Base-by-base conservation (phyloP, 53 echinoderm and acorn worm species). In the Temnopleurus reevesii region DNA sequence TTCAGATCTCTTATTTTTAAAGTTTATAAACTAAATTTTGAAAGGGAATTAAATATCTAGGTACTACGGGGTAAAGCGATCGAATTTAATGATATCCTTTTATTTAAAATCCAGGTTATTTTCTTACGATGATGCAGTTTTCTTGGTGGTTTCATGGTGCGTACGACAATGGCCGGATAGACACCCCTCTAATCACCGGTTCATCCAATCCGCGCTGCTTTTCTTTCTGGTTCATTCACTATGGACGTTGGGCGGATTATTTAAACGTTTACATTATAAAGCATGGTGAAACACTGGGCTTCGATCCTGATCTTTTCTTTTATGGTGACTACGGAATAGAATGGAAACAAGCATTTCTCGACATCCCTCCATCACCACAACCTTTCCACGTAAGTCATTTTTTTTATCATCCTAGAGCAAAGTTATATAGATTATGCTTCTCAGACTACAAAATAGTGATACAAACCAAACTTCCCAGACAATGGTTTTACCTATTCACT, bases 141-240 rank as follows among this genome's bases (percentile, higher is more conserved):
- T n/a, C n/a, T n/a, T 84, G 81, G 19, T 86, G 81, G 29, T 81
- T 56, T 55, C 81, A 31, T 5, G 31, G 54, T 3, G 1, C 27
- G 3, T 57, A 87, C 25, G 92, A 94, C 81, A 57, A 64, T 4
- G 94, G 91, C 8, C 81, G 85, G 12, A 64, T 90, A 2, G 33
- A 46, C 12, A 86, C 90, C 17, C 94, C 94, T 1, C 49, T 91
- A 15, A 66, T 94, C 71, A 45, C 21, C 17, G 64, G 53, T 0
- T 85, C 86, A 0, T 28, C 83, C 57, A n/a, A 81, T 18, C 76
- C 90, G 0, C 91, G 59, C 4, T 92, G 94, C 55, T 66, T 94
- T 28, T 46, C 90, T 18, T 94, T 94, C 76, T 94, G 80, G 84
- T 91, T 80, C 55, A 58, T 86, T 53, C 43, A 90, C 55, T 55